Conservation (phyloP, 64 coral and sea anemone genomes). For the Actinia tenebrosa region DNA sequence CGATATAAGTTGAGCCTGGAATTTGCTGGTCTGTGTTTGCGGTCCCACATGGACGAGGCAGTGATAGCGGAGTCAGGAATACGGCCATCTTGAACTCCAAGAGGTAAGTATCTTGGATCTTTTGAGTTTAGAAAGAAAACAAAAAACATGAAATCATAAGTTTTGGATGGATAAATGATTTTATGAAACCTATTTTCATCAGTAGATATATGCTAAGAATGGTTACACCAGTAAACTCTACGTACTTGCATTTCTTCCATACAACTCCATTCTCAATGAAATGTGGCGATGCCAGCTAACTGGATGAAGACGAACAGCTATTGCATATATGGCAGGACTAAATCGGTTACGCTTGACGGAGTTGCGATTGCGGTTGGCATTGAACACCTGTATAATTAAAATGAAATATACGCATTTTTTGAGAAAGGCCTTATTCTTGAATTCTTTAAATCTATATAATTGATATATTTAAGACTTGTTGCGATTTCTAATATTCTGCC, state of each 20-base stretch:
- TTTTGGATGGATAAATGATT: not conserved
- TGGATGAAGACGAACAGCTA: conserved; percentile 1
- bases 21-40: not conserved
- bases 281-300: conserved; percentile 6
- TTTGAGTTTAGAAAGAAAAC: not conserved
- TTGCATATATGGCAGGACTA: conserved; percentile 27
- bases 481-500: too few species aligned
- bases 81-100: not conserved
- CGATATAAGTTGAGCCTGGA: not conserved
- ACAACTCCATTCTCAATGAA: conserved; percentile 25
- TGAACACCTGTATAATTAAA: not conserved
- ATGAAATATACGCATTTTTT: too few species aligned
- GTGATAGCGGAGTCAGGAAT: not conserved
- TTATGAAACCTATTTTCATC: not conserved
- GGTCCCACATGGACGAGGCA: conserved; percentile 1
- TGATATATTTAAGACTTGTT: too few species aligned
- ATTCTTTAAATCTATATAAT: too few species aligned
- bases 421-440: too few species aligned
- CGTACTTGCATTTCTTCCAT: conserved; percentile 17
- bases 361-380: conserved; percentile 6
- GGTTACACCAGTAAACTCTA: not conserved
- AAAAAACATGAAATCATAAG: not conserved
- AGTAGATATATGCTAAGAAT: too few species aligned
- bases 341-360: conserved; percentile 39
- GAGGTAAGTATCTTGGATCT: not conserved